A percentile compares a stretch with the other conserved stretches of the same genome.
Evolutionary conservation across 2,113 vertebrate species (phyloP).

Genomic region (Marmota monax): DNA sequence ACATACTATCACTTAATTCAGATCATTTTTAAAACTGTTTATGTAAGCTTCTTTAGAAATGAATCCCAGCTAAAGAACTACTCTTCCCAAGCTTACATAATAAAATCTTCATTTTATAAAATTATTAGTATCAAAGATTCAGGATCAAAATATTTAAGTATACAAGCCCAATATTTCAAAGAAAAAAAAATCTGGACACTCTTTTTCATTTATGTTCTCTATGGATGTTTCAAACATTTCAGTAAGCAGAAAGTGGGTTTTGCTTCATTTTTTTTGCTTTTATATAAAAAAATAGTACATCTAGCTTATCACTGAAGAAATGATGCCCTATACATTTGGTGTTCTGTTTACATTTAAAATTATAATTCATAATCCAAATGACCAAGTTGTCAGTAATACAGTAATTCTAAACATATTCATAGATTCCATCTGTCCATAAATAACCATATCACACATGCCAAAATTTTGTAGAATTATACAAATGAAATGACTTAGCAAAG

Average conservation of each 20-base stretch:
- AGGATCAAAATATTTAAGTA: slow-evolving; percentile 13
- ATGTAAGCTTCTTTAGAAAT: not conserved
- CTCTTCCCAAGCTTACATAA: not conserved
- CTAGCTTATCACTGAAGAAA: not conserved
- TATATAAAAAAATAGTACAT: not conserved
- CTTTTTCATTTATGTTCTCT: not conserved
- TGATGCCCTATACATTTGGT: not conserved
- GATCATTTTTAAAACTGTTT: slow-evolving; percentile 18
- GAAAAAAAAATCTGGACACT: not conserved
- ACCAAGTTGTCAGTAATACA: not conserved
- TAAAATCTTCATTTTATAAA: slow-evolving; percentile 26
- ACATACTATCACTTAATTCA: not conserved
- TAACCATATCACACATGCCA: not conserved
- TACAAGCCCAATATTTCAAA: slow-evolving; percentile 1
- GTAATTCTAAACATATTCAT: not conserved
- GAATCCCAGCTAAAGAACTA: not conserved
- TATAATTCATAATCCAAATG: not conserved
- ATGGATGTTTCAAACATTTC: not conserved
- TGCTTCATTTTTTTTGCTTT: not conserved
- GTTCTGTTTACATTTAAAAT: slow-evolving; percentile 1
- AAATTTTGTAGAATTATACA: not conserved
- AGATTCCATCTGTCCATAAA: not conserved
- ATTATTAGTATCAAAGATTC: not conserved
- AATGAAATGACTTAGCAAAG: not conserved
- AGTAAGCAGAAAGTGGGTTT: not conserved